Percentiles rank a stretch among this genome's conserved stretches.
Evolutionary conservation across 1,140 invertebrate genomes (phyloP).

Genomic region (Drosophila dunni): DNA sequence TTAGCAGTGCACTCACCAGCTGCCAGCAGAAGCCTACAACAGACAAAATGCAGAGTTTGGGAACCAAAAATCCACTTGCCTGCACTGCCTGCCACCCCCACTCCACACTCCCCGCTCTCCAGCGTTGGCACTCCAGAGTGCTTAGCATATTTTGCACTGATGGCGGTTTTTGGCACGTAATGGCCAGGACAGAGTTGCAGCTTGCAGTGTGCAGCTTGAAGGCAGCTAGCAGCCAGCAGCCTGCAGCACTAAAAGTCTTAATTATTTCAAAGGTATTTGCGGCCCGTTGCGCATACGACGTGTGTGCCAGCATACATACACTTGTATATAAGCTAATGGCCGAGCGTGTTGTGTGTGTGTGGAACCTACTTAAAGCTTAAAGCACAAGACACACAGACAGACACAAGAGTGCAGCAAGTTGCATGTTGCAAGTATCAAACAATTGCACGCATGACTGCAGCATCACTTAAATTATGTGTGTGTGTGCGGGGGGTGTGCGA

Average conservation of each 20-base stretch:
- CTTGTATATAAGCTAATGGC: slow-evolving; percentile 20
- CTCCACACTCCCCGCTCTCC: neutral
- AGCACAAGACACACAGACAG: neutral
- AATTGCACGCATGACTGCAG: slow-evolving; percentile 65
- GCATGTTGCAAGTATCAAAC: slow-evolving; percentile 57
- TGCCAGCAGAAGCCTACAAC: slow-evolving; percentile 14
- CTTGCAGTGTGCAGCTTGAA: slow-evolving; percentile 9
- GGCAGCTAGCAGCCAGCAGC: slow-evolving; percentile 1
- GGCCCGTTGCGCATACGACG: slow-evolving; percentile 37
- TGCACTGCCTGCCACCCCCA: too few relatives aligned
- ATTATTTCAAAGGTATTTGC: slow-evolving; percentile 67
- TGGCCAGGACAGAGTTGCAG: slow-evolving; percentile 38
- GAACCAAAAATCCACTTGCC: neutral
- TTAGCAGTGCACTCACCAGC: neutral
- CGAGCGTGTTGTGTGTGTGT: neutral
- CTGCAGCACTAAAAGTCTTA: slow-evolving; percentile 62
- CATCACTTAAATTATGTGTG: slow-evolving; percentile 55
- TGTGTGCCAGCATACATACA: neutral
- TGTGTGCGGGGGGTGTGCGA: too few relatives aligned
- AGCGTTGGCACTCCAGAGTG: slow-evolving; percentile 48
- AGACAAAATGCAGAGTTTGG: slow-evolving; percentile 5
- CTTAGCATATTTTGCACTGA: slow-evolving; percentile 70
- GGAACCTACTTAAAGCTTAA: slow-evolving; percentile 28
- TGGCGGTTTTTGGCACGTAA: slow-evolving; percentile 53
- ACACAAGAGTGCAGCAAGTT: neutral